A percentile compares a stretch with the other conserved stretches of the same genome.
These are phyloP conservation scores for Encarsia formosa DNA, from an alignment of 2,888 invertebrate genomes.

Conservation along the genomic window DNA sequence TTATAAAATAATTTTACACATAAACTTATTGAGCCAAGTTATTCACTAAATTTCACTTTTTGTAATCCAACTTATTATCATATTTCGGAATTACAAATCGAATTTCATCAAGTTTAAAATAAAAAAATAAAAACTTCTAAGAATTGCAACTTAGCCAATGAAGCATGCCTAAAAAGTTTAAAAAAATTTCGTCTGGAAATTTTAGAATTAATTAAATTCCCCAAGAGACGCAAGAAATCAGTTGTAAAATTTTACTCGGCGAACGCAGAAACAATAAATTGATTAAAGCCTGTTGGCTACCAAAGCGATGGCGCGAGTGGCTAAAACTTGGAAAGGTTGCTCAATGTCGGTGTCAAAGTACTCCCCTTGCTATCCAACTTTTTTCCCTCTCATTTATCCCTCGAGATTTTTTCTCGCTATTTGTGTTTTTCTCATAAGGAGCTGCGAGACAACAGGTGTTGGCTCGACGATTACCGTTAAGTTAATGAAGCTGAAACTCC, in stretches of 20 bases:
- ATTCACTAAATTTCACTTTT: too few relatives aligned
- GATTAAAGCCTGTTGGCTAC: too few relatives aligned
- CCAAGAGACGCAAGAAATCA: background rate
- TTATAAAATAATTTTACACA: too few relatives aligned
- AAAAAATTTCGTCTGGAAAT: too few relatives aligned
- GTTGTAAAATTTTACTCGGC: background rate
- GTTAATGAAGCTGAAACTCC: slow-evolving; percentile 10
- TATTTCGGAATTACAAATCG: too few relatives aligned
- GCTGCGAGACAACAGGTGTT: slow-evolving; percentile 21
- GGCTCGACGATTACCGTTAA: background rate
- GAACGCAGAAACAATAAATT: slow-evolving; percentile 19
- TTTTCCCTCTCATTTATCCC: background rate
- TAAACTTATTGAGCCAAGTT: too few relatives aligned
- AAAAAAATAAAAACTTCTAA: too few relatives aligned
- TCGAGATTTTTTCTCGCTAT: background rate
- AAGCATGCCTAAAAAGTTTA: too few relatives aligned
- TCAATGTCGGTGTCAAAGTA: slow-evolving; percentile 13
- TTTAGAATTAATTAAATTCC: slow-evolving; percentile 20
- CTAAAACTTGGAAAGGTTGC: background rate
- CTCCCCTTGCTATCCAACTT: background rate
- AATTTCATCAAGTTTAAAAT: too few relatives aligned
- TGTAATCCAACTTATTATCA: too few relatives aligned
- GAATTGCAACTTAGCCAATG: too few relatives aligned
- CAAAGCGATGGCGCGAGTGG: slow-evolving; percentile 3
- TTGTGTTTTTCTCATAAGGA: slow-evolving; percentile 6